Conservation (phyloP, 2,888 invertebrate genomes). For the Oxystoma pomonae region DNA sequence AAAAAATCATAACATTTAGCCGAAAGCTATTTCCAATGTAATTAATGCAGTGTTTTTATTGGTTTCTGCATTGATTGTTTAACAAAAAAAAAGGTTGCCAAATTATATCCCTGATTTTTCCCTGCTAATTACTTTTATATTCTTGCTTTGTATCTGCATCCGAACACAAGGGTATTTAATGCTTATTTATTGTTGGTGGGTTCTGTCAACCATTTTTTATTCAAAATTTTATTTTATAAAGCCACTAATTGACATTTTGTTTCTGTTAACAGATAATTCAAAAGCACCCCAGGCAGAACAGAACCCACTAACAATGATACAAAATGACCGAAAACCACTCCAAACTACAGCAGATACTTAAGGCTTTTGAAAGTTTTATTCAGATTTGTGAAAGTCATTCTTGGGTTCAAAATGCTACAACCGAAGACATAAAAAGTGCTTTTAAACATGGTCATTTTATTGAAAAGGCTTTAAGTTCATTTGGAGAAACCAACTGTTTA, state of each 20-base stretch:
- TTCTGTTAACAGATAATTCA: constrained; percentile 36
- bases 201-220: constrained; percentile 31
- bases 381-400: constrained; percentile 49
- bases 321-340: constrained; percentile 31
- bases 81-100: no score
- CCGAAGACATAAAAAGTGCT: constrained; percentile 51
- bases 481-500: constrained; percentile 47
- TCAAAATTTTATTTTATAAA: not conserved
- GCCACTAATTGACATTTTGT: constrained; percentile 15
- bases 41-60: no score
- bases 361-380: constrained; percentile 54
- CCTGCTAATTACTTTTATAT: no score
- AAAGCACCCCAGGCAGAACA: constrained; percentile 25
- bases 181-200: constrained; percentile 27
- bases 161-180: no score
- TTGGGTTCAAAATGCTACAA: constrained; percentile 49
- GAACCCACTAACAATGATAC: constrained; percentile 34
- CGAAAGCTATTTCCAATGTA: no score
- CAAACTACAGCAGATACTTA: constrained; percentile 50
- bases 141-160: no score
- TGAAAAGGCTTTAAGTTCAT: constrained; percentile 51
- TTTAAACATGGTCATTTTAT: constrained; percentile 54
- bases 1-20: no score
- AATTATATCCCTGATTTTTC: no score
- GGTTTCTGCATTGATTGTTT: no score